Evolutionary conservation across 2,113 vertebrate genomes (phyloP).

Genomic region (Empidonax alnorum): DNA sequence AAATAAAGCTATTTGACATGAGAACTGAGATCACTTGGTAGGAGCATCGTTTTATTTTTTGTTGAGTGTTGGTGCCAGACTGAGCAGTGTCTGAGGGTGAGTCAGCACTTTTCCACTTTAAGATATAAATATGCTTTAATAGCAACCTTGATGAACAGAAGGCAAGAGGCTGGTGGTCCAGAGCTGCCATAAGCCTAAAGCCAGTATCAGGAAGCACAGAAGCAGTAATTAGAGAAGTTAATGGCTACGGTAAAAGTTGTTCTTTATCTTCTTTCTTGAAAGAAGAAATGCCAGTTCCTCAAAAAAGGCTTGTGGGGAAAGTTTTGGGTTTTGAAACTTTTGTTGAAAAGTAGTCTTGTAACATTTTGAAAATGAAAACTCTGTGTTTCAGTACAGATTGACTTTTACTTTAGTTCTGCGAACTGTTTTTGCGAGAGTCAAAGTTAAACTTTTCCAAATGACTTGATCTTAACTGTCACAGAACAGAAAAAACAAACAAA

Average conservation of each 20-base stretch:
- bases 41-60: neutral
- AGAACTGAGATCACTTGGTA: neutral
- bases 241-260: neutral
- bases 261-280: neutral
- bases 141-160: neutral
- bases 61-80: neutral
- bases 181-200: neutral
- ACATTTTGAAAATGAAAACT: neutral
- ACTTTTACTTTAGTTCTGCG: neutral
- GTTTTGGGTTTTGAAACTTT: neutral
- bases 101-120: neutral
- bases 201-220: neutral
- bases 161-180: neutral
- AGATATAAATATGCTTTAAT: neutral
- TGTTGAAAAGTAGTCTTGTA: neutral
- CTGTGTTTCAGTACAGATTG: neutral
- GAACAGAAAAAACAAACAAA: too few relatives aligned
- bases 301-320: neutral
- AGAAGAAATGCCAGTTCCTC: neutral
- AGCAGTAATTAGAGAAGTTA: neutral
- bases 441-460: neutral
- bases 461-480: neutral
- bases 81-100: neutral
- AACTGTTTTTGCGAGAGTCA: neutral
- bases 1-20: neutral